Base-by-base conservation (phyloP, 1,140 invertebrate genomes). In the Drosophila sechellia region DNA sequence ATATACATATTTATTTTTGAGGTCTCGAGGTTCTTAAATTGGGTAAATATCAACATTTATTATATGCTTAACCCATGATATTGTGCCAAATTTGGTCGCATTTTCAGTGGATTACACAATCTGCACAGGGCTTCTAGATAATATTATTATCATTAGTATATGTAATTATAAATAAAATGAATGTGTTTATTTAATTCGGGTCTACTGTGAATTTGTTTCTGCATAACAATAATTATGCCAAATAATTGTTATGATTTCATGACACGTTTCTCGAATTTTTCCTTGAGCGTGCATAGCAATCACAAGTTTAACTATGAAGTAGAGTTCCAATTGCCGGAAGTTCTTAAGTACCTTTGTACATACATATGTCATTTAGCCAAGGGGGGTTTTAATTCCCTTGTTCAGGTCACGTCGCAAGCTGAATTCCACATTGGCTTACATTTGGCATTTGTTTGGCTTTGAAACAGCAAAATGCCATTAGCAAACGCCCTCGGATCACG, bases 381-480 rank as follows among this genome's bases (percentile, higher is more conserved):
- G 35, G 55, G 57, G 35, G 55, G 57, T 48, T 60, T 61, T 15
- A 53, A 61, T 61, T 25, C 35, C 45, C 45, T 64, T 63, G 59
- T 64, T 65, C 35, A 50, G 35, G 64, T 66, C 64, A 66, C 64
- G 59, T 66, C 59, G n/a, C 63, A 49, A 50, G 27, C 35, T 31
- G 52, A 34, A 45, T 45, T 70, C 43, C 54, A 65, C 50, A 40
- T 22, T 13, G 39, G 58, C 37, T 81, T 68, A 54, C 61, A 46
- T n/a, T 45, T 79, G 39, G 50, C 64, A 56, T 60, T 72, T 71
- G 42, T 70, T 57, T 50, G 53, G 37, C 45, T 72, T 72, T 50
- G 27, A 49, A 59, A 81, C 79, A 83, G 49, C 57, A 35, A 83
- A 81, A 78, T 83, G 77, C 79, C 81, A 81, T 81, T 81, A 81